Evolutionary conservation across 2,797 vertebrate species (phyloP).

Genomic region (Micropoecilia bifurca): DNA sequence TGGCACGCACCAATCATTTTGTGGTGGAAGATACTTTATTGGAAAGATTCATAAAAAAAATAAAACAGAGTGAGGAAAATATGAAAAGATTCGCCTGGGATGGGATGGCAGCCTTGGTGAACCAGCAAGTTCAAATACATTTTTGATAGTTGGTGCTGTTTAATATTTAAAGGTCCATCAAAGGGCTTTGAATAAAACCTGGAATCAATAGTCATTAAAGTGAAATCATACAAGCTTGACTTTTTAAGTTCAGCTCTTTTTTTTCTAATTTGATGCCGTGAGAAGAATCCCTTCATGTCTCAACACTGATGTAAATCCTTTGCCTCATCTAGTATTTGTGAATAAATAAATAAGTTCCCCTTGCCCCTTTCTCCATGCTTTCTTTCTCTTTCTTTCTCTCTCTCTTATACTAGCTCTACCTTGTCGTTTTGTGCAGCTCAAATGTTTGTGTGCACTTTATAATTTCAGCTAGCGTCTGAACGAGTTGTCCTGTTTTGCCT

Average conservation of each 20-base stretch:
- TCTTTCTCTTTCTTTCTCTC: background rate
- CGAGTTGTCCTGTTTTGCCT: background rate
- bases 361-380: background rate
- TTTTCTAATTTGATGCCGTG: background rate
- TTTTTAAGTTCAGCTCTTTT: background rate
- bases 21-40: background rate
- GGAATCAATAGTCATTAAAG: conserved; percentile 3
- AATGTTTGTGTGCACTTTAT: background rate
- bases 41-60: background rate
- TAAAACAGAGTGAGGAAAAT: background rate
- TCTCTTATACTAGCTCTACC: background rate
- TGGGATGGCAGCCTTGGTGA: background rate
- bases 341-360: background rate
- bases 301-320: background rate
- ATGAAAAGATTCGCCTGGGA: background rate
- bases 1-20: background rate
- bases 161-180: background rate
- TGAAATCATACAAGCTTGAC: background rate
- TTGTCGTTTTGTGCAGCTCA: background rate
- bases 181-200: conserved; percentile 8
- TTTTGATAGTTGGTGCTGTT: background rate
- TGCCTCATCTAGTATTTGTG: conserved; percentile 3
- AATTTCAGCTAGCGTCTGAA: background rate
- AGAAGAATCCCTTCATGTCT: conserved; percentile 4
- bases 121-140: background rate